A percentile compares a stretch with the other conserved stretches of the same genome.
These are phyloP conservation scores for Hypomecis atomaria DNA, from an alignment of 2,888 invertebrate species.

Conservation along the genomic window DNA sequence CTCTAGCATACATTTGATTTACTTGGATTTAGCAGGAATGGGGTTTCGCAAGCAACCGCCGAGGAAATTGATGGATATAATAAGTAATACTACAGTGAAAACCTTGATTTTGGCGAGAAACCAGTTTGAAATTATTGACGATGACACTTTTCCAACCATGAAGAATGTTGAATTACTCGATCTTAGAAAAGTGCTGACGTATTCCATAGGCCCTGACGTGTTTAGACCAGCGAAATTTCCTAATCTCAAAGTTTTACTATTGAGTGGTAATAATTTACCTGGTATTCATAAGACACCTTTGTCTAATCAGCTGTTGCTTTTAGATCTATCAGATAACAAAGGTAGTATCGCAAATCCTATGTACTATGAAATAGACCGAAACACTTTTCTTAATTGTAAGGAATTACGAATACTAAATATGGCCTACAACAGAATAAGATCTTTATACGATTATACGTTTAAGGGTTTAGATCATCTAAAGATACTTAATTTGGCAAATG, in stretches of 20 bases:
- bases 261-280: constrained; percentile 82
- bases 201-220: constrained; percentile 74
- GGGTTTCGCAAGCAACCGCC: constrained; percentile 83
- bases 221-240: constrained; percentile 78
- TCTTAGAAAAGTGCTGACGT: constrained; percentile 79
- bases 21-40: constrained; percentile 79
- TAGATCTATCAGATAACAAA: constrained; percentile 83
- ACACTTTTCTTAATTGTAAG: constrained; percentile 78
- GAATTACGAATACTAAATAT: constrained; percentile 79
- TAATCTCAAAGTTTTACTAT: constrained; percentile 76
- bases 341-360: constrained; percentile 69
- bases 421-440: constrained; percentile 81
- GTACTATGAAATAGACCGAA: constrained; percentile 79
- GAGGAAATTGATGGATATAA: constrained; percentile 70
- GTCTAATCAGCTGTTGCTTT: constrained; percentile 71
- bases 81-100: constrained; percentile 79
- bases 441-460: constrained; percentile 80
- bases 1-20: constrained; percentile 68
- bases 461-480: constrained; percentile 76
- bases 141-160: constrained; percentile 83
- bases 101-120: constrained; percentile 79
- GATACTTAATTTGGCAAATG: constrained; percentile 81
- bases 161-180: constrained; percentile 82
- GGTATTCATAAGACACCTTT: constrained; percentile 80
- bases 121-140: constrained; percentile 81